Percentiles rank a stretch among this genome's conserved stretches.
These are phyloP conservation scores for Chelmon rostratus DNA, from an alignment of 2,797 vertebrate species.

Conservation along the genomic window DNA sequence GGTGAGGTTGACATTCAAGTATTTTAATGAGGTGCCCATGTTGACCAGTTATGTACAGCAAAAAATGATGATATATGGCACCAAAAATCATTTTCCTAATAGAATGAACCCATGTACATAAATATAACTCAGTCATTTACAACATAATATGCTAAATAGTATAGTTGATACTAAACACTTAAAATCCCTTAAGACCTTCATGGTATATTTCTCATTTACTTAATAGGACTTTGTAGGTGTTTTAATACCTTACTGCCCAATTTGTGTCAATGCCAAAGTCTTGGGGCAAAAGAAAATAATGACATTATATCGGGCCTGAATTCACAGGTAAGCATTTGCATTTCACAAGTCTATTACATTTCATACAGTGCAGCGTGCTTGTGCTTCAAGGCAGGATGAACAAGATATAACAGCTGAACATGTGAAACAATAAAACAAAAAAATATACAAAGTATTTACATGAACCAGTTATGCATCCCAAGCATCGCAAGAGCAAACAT, in stretches of 20 bases:
- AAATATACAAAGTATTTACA: conserved; percentile 72
- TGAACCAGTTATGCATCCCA: conserved; percentile 27
- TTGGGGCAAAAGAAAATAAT: conserved; percentile 17
- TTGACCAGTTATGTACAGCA: conserved; percentile 44
- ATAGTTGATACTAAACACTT: conserved; percentile 33
- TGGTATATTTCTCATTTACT: not conserved
- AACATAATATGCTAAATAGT: conserved; percentile 33
- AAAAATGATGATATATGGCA: conserved; percentile 27
- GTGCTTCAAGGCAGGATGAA: conserved; percentile 55
- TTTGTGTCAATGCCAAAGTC: conserved; percentile 32
- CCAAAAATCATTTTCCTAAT: not conserved
- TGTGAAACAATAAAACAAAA: conserved; percentile 24
- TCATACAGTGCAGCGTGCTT: conserved; percentile 52
- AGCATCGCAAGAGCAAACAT: conserved; percentile 21
- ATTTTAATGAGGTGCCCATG: conserved; percentile 65
- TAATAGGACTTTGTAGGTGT: not conserved
- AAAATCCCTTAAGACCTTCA: conserved; percentile 17
- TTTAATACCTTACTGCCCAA: conserved; percentile 5
- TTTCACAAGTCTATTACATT: conserved; percentile 34
- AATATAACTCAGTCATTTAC: conserved; percentile 56
- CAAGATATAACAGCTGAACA: conserved; percentile 18
- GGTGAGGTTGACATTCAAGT: conserved; percentile 19
- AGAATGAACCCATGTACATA: conserved; percentile 45
- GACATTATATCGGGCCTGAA: conserved; percentile 29
- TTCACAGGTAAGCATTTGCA: conserved; percentile 28